These are phyloP conservation scores for Metopolophium dirhodum DNA, from an alignment of 1,140 invertebrate species.

Conservation along the genomic window DNA sequence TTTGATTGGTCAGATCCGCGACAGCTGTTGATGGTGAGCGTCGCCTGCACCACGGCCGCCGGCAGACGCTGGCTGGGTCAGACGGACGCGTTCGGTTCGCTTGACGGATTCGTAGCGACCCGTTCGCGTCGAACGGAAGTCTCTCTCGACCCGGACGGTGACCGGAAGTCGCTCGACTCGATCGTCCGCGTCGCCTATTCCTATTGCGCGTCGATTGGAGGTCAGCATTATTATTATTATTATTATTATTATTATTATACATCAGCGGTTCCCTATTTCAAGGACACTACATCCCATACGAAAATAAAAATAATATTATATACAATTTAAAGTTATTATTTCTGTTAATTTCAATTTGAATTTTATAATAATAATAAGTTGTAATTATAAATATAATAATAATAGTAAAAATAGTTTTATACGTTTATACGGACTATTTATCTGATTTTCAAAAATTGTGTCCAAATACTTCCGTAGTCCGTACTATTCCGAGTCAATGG, in stretches of 20 bases:
- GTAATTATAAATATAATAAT: not conserved
- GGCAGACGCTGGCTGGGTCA: not conserved
- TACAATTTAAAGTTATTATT: not conserved
- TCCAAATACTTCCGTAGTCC: not conserved
- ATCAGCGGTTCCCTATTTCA: not conserved
- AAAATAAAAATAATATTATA: no score
- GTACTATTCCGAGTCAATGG: no score
- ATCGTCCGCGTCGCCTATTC: conserved; percentile 25
- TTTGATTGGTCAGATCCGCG: conserved; percentile 16
- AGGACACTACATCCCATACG: not conserved
- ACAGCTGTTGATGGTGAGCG: not conserved
- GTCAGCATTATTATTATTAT: not conserved
- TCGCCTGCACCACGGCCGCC: not conserved
- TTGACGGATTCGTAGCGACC: not conserved
- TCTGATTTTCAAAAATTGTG: no score
- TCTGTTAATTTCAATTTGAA: not conserved
- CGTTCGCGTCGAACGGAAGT: not conserved
- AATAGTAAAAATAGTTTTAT: not conserved
- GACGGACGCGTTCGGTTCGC: not conserved
- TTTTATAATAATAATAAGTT: not conserved
- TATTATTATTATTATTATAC: not conserved
- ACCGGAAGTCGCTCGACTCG: not conserved
- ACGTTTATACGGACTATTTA: not conserved
- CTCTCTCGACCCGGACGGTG: not conserved
- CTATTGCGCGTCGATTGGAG: not conserved